These are phyloP conservation scores for crab-eating macaque (Macaca fascicularis) DNA, from an alignment of 2,113 vertebrate species.

Conservation along the genomic window T2T-MFA8v1.1 NC_088378.1:106816001-106816500, in stretches of 20 bases:
- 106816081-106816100: slow-evolving; percentile 27
- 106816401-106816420: not conserved
- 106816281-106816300: not conserved
- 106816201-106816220: not conserved
- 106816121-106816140: not conserved
- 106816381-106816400: not conserved
- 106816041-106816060: slow-evolving; percentile 40
- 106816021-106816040: slow-evolving; percentile 51
- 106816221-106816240: not conserved
- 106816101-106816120: slow-evolving; percentile 18
- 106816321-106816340: not conserved
- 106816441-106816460: not conserved
- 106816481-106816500: not conserved
- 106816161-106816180: not conserved
- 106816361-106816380: not conserved
- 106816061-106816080: slow-evolving; percentile 39
- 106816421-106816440: not conserved
- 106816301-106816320: not conserved
- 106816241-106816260: not conserved
- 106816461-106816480: not conserved
- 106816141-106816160: not conserved
- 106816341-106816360: not conserved
- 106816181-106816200: not conserved
- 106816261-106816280: not conserved
- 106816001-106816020: slow-evolving; percentile 71